These are phyloP conservation scores for Leucoptera coffeella DNA, from an alignment of 2,888 invertebrate genomes.

Conservation along the genomic window DNA sequence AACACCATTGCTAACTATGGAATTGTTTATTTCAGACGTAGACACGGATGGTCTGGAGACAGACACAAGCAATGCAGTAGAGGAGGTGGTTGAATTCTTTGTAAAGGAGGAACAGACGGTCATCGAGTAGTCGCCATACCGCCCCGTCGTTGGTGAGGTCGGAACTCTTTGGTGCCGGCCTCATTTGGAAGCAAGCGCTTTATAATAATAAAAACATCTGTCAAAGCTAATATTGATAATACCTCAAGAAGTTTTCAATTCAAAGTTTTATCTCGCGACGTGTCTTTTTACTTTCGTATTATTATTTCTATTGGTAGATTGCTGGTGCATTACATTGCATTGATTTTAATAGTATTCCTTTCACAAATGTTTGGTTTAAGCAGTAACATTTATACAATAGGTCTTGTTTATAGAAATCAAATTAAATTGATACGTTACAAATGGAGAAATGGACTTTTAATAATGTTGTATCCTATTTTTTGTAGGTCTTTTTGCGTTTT, in stretches of 20 bases:
- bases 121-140: constrained; percentile 61
- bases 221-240: too few relatives aligned
- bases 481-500: constrained; percentile 13
- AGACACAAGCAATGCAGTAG: constrained; percentile 81
- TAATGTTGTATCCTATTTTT: constrained; percentile 17
- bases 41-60: constrained; percentile 91
- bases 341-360: too few relatives aligned
- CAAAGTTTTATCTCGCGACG: too few relatives aligned
- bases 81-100: constrained; percentile 96
- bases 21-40: constrained; percentile 64
- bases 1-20: too few relatives aligned
- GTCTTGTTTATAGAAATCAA: constrained; percentile 44
- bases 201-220: constrained; percentile 5
- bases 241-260: too few relatives aligned
- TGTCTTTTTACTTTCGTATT: too few relatives aligned
- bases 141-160: constrained; percentile 21
- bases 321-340: too few relatives aligned
- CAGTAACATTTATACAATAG: constrained; percentile 35
- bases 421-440: constrained; percentile 50
- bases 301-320: too few relatives aligned
- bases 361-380: constrained; percentile 12
- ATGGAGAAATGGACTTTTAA: constrained; percentile 35
- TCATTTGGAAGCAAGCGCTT: constrained; percentile 10
- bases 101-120: constrained; percentile 88
- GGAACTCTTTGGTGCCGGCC: constrained; percentile 17